A percentile compares a stretch with the other conserved stretches of the same genome.
Conservation (phyloP, 2,113 vertebrate genomes). For the Anas platyrhynchos region DNA sequence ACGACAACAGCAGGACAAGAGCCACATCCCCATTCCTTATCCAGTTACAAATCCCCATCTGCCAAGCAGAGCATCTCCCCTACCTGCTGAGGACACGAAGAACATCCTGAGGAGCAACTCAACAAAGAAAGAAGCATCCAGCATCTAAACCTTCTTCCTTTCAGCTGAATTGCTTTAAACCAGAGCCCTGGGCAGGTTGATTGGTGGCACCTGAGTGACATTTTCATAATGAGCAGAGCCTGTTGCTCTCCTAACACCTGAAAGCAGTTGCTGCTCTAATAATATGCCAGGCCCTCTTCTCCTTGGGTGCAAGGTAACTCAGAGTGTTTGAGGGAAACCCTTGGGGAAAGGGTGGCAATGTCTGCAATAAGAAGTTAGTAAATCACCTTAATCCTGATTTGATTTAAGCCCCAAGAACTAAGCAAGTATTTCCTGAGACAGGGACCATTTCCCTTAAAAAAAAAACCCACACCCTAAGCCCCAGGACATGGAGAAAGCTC, state of each 20-base stretch:
- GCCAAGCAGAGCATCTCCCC: neutral
- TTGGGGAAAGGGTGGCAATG: neutral
- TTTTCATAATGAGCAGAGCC: neutral
- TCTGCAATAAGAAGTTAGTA: too few species aligned
- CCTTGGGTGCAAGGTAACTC: neutral
- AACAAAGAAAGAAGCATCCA: too few species aligned
- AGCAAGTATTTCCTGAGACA: neutral
- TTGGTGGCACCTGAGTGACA: neutral
- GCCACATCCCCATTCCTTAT: neutral
- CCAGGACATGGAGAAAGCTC: neutral
- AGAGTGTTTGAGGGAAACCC: neutral
- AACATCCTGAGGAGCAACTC: neutral
- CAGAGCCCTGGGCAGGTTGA: neutral
- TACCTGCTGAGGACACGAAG: neutral
- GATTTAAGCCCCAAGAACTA: neutral
- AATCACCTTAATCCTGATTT: neutral
- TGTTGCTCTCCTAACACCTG: neutral
- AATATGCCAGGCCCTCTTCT: accelerated
- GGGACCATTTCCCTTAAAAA: neutral
- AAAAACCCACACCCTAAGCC: too few species aligned
- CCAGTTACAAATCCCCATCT: accelerated
- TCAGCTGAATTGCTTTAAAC: neutral
- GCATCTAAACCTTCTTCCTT: too few species aligned
- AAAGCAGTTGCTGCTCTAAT: too few species aligned
- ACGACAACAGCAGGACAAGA: accelerated